Percentiles rank a stretch among this genome's conserved stretches.
These are phyloP conservation scores for Tenthredo amoena DNA, from an alignment of 2,888 invertebrate genomes.

Conservation along the genomic window DNA sequence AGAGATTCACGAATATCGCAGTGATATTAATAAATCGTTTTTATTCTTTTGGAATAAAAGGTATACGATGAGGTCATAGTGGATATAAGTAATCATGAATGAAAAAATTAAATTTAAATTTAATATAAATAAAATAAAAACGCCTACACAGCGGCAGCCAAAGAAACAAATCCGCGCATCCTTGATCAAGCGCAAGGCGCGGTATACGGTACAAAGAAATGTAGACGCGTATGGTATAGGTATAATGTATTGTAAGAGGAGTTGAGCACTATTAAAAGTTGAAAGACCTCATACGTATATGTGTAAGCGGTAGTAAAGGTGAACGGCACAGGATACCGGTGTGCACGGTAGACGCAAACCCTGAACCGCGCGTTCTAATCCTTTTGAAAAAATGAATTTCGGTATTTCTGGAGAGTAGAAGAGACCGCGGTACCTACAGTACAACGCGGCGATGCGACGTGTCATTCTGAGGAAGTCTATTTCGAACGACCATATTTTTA, in stretches of 20 bases:
- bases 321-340: conserved; percentile 26
- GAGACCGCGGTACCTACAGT: neutral
- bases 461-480: conserved; percentile 7
- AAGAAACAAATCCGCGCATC: neutral
- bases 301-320: conserved; percentile 18
- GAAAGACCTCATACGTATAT: conserved; percentile 36
- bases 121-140: neutral
- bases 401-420: conserved; percentile 15
- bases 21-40: no score
- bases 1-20: no score
- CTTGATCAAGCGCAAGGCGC: conserved; percentile 18
- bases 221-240: neutral
- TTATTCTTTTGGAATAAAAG: no score
- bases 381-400: conserved; percentile 15
- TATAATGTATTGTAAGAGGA: neutral
- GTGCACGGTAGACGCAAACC: neutral
- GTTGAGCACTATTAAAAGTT: conserved; percentile 27
- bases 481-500: conserved; percentile 17
- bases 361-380: neutral
- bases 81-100: no score
- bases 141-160: neutral
- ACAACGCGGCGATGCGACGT: neutral
- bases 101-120: neutral
- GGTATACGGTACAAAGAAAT: neutral
- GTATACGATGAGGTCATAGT: no score